Evolutionary conservation across 2,888 invertebrate species (phyloP).

Genomic region (Perithous albicinctus): DNA sequence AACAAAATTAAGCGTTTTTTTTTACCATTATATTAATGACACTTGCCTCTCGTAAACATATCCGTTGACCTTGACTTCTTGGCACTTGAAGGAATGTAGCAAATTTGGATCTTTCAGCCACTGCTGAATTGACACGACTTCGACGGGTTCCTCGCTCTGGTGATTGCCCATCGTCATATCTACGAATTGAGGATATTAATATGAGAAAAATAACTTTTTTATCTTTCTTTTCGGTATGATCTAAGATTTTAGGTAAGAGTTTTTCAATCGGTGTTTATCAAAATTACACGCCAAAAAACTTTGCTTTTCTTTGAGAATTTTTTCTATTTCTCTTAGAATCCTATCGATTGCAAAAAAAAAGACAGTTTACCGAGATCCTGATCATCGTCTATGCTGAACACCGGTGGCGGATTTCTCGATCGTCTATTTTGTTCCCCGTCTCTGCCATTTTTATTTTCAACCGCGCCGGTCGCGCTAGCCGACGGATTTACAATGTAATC

Average conservation of each 20-base stretch:
- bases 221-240: background rate
- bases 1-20: too few species aligned
- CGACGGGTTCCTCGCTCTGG: slow-evolving; percentile 89
- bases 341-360: slow-evolving; percentile 14
- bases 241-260: background rate
- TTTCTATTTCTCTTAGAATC: background rate
- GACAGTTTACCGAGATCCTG: slow-evolving; percentile 86
- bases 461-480: slow-evolving; percentile 86
- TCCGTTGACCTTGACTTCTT: slow-evolving; percentile 96
- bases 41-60: slow-evolving; percentile 91
- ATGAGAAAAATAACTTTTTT: slow-evolving; percentile 53
- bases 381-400: slow-evolving; percentile 98
- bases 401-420: slow-evolving; percentile 95
- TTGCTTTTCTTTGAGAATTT: background rate
- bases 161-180: slow-evolving; percentile 83
- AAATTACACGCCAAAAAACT: too few species aligned
- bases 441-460: slow-evolving; percentile 93
- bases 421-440: slow-evolving; percentile 89
- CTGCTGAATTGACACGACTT: slow-evolving; percentile 92
- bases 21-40: background rate
- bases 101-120: slow-evolving; percentile 94
- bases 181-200: slow-evolving; percentile 60
- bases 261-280: background rate
- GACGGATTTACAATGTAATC: slow-evolving; percentile 97
- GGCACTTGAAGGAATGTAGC: slow-evolving; percentile 94